Evolutionary conservation across 2,888 invertebrate species (phyloP), one percentile per base, ranked within the genome.

Genomic region (Cistogaster globosa): DNA sequence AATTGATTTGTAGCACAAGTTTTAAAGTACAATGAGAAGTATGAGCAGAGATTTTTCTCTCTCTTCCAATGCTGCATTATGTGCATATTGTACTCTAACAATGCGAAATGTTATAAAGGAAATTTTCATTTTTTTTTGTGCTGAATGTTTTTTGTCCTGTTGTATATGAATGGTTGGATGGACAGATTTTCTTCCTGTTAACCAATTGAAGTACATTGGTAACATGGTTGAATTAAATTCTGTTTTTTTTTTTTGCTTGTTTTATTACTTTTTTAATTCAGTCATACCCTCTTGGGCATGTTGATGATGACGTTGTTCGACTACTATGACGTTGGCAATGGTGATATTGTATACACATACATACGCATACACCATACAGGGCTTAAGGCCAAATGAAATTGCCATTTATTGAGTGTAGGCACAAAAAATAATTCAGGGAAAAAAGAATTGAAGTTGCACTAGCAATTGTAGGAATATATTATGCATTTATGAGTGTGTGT

Each of bases 1-100:
- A 84, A 84, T 84, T 84, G 76, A 84, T 84, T 84, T 84, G 75
- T 84, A 77, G 76, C 76, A 76, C 80, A 84, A 84, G 67, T 80
- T 74, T 76, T 71, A 62, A 71, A 67, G 71, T 77, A 45, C 58
- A 65, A 84, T 51, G 65, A 55, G 42, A 51, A 83, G 71, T 71
- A 69, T 51, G 38, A 63, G 62, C 11, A 2, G 65, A 72, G 55
- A 20, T 63, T 20, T 51, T 60, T 36, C 6, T 20, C 20, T 60
- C 36, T 1, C 62, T 32, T 2, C 68, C 51, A 51, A 60, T 26
- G 72, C 55, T 68, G 67, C n/a, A 38, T 45, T 48, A 36, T 51
- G 65, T 32, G 51, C 38, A 26, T 62, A 69, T 76, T 63, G 26
- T 63, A 45, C 58, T 71, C 18, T 65, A 77, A 76, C 82, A 83